Conservation (phyloP, 1,140 invertebrate species). For the Brachionus plicatilis region DNA sequence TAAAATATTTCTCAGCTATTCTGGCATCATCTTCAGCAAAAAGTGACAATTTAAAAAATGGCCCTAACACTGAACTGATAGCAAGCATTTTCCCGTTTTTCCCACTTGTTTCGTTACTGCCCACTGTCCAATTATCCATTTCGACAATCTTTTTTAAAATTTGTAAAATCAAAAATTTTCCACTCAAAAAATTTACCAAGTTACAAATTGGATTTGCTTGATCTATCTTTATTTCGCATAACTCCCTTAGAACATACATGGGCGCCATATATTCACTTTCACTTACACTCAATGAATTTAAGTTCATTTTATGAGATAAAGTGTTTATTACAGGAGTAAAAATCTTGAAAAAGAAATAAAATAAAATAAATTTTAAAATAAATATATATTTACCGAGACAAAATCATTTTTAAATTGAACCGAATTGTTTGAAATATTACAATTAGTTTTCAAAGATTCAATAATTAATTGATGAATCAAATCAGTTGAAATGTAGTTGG, state of each 20-base stretch:
- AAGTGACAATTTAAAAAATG: slow-evolving; percentile 16
- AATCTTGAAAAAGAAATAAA: background rate
- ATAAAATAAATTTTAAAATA: background rate
- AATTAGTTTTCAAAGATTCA: background rate
- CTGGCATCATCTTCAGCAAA: slow-evolving; percentile 33
- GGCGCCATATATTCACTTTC: slow-evolving; percentile 19
- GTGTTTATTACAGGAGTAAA: slow-evolving; percentile 5
- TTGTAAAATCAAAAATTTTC: no score
- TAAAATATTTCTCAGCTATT: slow-evolving; percentile 28
- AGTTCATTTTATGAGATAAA: background rate
- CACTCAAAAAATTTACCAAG: background rate
- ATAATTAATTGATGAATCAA: background rate
- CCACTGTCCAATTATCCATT: slow-evolving; percentile 15
- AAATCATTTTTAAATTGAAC: background rate
- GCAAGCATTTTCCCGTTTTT: slow-evolving; percentile 13
- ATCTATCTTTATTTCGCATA: slow-evolving; percentile 28
- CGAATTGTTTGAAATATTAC: background rate
- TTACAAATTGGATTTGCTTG: slow-evolving; percentile 32
- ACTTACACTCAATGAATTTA: background rate
- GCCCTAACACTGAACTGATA: background rate
- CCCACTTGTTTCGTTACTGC: background rate
- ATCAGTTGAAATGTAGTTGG: background rate
- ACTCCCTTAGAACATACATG: background rate
- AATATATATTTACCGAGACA: background rate
- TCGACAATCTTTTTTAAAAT: background rate